Conservation (phyloP, 2,113 vertebrate species). For the Oostethus manadensis region DNA sequence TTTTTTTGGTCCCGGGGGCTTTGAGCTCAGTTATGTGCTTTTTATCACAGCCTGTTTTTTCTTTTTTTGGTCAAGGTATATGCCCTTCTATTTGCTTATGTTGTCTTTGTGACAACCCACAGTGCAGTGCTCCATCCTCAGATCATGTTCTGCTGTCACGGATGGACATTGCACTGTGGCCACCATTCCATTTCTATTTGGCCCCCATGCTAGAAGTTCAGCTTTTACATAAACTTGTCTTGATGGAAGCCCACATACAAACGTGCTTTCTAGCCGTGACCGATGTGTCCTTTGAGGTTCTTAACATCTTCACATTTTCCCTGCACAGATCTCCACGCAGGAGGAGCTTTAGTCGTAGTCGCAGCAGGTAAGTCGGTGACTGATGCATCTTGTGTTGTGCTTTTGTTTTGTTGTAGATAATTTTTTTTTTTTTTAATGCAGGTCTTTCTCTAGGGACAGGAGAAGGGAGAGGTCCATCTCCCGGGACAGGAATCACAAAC, state of each 20-base stretch:
- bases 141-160: not conserved
- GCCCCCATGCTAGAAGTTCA: not conserved
- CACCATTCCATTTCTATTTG: not conserved
- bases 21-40: slow-evolving; percentile 42
- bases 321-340: slow-evolving; percentile 92
- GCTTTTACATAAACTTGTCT: slow-evolving; percentile 25
- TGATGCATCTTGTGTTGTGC: not conserved
- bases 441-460: slow-evolving; percentile 96
- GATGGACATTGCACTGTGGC: slow-evolving; percentile 20
- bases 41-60: slow-evolving; percentile 31
- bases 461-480: slow-evolving; percentile 95
- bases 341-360: slow-evolving; percentile 95
- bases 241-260: slow-evolving; percentile 35
- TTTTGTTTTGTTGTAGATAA: not conserved
- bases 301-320: slow-evolving; percentile 41
- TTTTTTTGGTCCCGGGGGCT: slow-evolving; percentile 42
- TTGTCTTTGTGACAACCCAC: slow-evolving; percentile 22
- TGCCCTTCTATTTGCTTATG: slow-evolving; percentile 17
- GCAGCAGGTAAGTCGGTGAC: slow-evolving; percentile 82
- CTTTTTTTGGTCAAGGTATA: slow-evolving; percentile 30
- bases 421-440: slow-evolving; percentile 35
- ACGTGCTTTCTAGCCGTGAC: slow-evolving; percentile 20
- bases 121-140: slow-evolving; percentile 10
- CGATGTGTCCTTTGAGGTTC: not conserved
- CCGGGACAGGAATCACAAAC: slow-evolving; percentile 95